phyloP scores from a whole-genome alignment of 2,797 vertebrate genomes.

The Rhabdomys pumilio region DNA sequence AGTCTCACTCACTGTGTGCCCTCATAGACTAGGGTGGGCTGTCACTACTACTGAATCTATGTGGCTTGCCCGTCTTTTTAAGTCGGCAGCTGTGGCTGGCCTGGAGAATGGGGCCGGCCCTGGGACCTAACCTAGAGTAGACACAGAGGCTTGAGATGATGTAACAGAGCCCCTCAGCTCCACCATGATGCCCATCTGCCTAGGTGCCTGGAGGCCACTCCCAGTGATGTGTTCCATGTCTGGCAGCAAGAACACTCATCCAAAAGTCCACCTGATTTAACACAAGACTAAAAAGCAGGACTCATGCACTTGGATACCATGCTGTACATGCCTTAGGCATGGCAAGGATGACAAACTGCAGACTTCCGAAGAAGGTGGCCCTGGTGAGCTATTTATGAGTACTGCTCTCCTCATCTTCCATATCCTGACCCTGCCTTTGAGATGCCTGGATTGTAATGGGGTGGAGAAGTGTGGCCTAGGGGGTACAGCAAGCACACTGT shows the following conservation, averaged over 20 bases:
- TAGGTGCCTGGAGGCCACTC: not conserved
- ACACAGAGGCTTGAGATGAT: not conserved
- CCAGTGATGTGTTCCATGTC: rapidly evolving
- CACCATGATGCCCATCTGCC: not conserved
- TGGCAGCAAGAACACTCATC: not conserved
- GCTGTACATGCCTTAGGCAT: not conserved
- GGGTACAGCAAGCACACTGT: not conserved
- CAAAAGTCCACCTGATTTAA: not conserved
- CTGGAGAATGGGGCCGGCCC: not conserved
- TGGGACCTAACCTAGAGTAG: not conserved
- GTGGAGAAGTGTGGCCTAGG: not conserved
- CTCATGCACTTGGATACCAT: not conserved
- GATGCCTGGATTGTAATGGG: not conserved
- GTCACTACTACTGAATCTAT: not conserved
- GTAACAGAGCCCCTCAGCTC: not conserved
- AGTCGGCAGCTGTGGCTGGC: not conserved
- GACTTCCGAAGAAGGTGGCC: not conserved
- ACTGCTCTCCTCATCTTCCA: not conserved
- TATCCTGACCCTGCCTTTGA: not conserved
- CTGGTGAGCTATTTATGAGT: not conserved
- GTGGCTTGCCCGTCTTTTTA: not conserved
- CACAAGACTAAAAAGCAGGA: not conserved
- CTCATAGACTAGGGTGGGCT: not conserved
- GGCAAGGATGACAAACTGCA: not conserved
- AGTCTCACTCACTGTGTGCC: rapidly evolving